Evolutionary conservation across 2,113 vertebrate genomes (phyloP).

Genomic region (Pyxicephalus adspersus): DNA sequence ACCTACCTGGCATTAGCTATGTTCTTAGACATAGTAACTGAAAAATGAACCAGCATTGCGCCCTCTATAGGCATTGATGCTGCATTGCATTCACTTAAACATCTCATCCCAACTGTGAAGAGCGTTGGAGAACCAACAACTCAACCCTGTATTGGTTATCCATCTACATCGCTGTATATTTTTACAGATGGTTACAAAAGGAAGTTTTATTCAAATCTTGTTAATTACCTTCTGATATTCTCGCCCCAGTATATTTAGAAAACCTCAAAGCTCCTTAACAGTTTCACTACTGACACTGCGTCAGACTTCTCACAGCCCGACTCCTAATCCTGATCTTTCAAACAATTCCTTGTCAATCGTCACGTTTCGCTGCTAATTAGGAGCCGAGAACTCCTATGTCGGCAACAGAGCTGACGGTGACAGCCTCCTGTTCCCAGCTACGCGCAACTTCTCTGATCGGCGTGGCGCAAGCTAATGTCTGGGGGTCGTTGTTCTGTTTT

Average conservation of each 20-base stretch:
- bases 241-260: conserved; percentile 48
- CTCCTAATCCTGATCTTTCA: conserved; percentile 39
- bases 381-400: background rate
- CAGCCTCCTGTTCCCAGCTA: background rate
- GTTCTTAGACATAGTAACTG: too few species aligned
- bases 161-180: too few species aligned
- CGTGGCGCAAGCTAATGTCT: background rate
- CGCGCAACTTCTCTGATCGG: background rate
- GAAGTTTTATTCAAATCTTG: conserved; percentile 55
- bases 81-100: too few species aligned
- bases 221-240: conserved; percentile 29
- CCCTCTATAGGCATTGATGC: too few species aligned
- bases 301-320: conserved; percentile 43
- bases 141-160: too few species aligned
- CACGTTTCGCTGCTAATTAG: conserved; percentile 48
- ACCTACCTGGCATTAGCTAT: too few species aligned
- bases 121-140: too few species aligned
- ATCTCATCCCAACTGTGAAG: too few species aligned
- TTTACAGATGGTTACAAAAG: conserved; percentile 30
- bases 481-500: background rate
- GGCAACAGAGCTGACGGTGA: background rate
- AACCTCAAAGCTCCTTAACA: conserved; percentile 50
- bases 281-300: conserved; percentile 42
- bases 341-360: conserved; percentile 41
- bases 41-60: too few species aligned